A percentile compares a stretch with the other conserved stretches of the same genome.
phyloP scores from a whole-genome alignment of 2,113 vertebrate genomes.

The Emydocephalus ijimae region DNA sequence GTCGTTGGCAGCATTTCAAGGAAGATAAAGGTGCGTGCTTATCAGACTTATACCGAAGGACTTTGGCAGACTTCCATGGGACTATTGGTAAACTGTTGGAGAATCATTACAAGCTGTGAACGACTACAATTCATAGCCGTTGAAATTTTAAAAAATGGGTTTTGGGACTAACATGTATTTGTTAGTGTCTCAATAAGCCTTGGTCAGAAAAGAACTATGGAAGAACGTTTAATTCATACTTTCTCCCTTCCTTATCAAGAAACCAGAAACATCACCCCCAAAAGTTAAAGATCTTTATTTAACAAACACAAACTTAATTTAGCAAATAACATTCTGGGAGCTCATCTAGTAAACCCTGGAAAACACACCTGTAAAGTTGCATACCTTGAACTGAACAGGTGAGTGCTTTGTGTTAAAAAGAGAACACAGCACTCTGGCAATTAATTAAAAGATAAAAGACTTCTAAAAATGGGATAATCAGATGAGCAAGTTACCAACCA shows the following conservation, averaged over 20 bases:
- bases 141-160: too few species aligned
- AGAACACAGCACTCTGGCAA: background rate
- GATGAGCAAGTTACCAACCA: background rate
- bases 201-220: background rate
- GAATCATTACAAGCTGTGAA: too few species aligned
- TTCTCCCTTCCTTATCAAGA: background rate
- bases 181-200: too few species aligned
- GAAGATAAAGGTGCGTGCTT: too few species aligned
- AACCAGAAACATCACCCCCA: background rate
- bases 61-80: too few species aligned
- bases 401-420: background rate
- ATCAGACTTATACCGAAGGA: too few species aligned
- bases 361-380: background rate
- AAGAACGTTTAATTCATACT: background rate
- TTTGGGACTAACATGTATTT: too few species aligned
- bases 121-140: too few species aligned
- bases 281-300: conserved; percentile 22
- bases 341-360: background rate
- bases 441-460: background rate
- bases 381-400: background rate
- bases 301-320: conserved; percentile 12
- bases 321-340: background rate
- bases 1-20: too few species aligned
- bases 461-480: background rate
- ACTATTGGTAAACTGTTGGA: too few species aligned